Evolutionary conservation across 2,797 vertebrate species (phyloP), one percentile per base, ranked within the genome.

Genomic region (Gambusia yucatana): DNA sequence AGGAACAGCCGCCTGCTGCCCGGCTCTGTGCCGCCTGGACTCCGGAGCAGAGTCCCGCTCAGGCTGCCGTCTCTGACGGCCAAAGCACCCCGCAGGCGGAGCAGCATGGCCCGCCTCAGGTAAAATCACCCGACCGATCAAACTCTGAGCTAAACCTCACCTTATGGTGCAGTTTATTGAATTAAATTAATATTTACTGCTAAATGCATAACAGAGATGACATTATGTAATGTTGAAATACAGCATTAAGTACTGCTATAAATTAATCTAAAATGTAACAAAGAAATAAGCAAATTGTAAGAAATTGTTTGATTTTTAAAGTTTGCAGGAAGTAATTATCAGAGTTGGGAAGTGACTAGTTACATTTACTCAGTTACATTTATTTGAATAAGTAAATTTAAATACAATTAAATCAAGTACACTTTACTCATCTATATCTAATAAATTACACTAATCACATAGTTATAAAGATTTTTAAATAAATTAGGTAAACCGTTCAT

Each of bases 31-130:
- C 30, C 6, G 55, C 55, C 73, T 3, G 85, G 50, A 9, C n/a
- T 22, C 77, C 25, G 80, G 8, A 16, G 73, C 76, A 84, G 80
- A 82, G 76, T 86, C 57, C 77, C 90, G 0, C 80, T 95, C 28
- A 89, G 90, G 82, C 92, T 96, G 72, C 95, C 95, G 0, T 87
- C 90, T 0, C 89, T 96, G 1, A 83, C 50, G 1, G 16, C 82
- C 76, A 84, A 76, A 76, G 87, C 84, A 9, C 81, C 85, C 9
- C 81, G 75, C 65, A 88, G 84, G 71, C 80, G 69, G 47, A 87
- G 89, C 81, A 72, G 91, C 82, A 44, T 80, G 72, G 75, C 88
- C 33, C 90, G 83, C 17, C 89, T 94, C 87, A 95, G 94, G 96
- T 96, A 84, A 79, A 46, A 17, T 6, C 3, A 11, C 2, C 1